Evolutionary conservation across 1,140 invertebrate species (phyloP), one percentile per base, ranked within the genome.

Genomic region (Eumeta japonica): DNA sequence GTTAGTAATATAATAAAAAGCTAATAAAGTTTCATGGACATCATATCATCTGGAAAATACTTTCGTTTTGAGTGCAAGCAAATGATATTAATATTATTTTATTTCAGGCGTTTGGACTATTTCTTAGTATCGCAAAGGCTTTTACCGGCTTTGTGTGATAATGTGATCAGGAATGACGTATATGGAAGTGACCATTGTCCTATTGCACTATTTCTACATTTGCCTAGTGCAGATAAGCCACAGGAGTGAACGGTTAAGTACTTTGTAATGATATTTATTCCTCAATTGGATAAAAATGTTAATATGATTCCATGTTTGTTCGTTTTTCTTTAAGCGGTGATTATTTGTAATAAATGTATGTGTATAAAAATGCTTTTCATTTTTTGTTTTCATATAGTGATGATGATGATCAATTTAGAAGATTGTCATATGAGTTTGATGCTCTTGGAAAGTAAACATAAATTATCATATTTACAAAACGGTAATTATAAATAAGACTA

Each of bases 151-250:
- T 56, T 97, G 9, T 90, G 89, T 62, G 94, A 97, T 58, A 88
- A 81, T 62, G 73, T 85, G 16, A 90, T 92, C 32, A 78, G 87
- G 19, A 81, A 75, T 34, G 65, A 86, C 43, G 82, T 92, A 3
- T 81, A 77, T 52, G 91, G 92, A n/a, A 92, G 89, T 56, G 91
- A 94, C 61, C 92, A 94, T 66, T 93, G 90, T 56, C 91, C 91
- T 0, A 80, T 93, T 44, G 79, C 85, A 16, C 62, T 91, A n/a
- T 87, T 84, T 55, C 49, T 87, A 3, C 62, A 73, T 41, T 43
- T 76, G 1, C 64, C 45, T 14, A 66, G 51, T 36, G 66, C 65
- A 2, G 61, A 58, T 28, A 74, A 74, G 46, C 66, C 65, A 71
- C 3, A 12, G 9, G 16, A 35, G 28, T 30, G 13, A 30, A 30